A percentile compares a stretch with the other conserved stretches of the same genome.
Evolutionary conservation across 2,888 invertebrate genomes (phyloP).

Genomic region (Prenolepis imparis): DNA sequence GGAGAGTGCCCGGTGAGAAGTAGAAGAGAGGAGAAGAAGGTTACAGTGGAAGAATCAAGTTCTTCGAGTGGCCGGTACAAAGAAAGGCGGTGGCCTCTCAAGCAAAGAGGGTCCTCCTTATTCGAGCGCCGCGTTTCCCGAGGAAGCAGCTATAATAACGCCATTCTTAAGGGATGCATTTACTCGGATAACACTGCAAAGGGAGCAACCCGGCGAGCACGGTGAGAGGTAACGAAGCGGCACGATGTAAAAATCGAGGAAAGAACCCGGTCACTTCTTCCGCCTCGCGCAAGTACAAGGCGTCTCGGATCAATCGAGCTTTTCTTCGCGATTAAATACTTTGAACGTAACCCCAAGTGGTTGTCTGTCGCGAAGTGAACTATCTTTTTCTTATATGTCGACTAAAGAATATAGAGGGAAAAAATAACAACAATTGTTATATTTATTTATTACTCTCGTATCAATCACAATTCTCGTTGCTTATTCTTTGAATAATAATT

Average conservation of each 20-base stretch:
- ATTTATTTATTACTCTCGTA: neutral
- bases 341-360: conserved; percentile 2
- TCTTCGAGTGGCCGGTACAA: conserved; percentile 61
- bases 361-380: neutral
- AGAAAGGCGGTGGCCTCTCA: conserved; percentile 43
- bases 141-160: conserved; percentile 48
- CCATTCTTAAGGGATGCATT: conserved; percentile 47
- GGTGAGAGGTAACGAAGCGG: conserved; percentile 49
- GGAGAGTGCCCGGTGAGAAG: neutral
- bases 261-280: conserved; percentile 38
- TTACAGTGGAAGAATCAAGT: conserved; percentile 64
- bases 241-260: conserved; percentile 45
- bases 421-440: neutral
- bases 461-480: neutral
- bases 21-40: conserved; percentile 27
- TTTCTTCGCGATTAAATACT: conserved; percentile 38
- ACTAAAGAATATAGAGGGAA: neutral
- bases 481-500: neutral
- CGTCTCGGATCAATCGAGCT: conserved; percentile 22
- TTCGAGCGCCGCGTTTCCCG: conserved; percentile 55
- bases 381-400: neutral
- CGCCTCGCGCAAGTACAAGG: conserved; percentile 22
- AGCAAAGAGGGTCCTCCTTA: conserved; percentile 49
- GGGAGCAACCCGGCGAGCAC: conserved; percentile 41
- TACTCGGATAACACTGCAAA: conserved; percentile 52